phyloP scores from a whole-genome alignment of 2,888 invertebrate genomes.

The Eupeodes latifasciatus region DNA sequence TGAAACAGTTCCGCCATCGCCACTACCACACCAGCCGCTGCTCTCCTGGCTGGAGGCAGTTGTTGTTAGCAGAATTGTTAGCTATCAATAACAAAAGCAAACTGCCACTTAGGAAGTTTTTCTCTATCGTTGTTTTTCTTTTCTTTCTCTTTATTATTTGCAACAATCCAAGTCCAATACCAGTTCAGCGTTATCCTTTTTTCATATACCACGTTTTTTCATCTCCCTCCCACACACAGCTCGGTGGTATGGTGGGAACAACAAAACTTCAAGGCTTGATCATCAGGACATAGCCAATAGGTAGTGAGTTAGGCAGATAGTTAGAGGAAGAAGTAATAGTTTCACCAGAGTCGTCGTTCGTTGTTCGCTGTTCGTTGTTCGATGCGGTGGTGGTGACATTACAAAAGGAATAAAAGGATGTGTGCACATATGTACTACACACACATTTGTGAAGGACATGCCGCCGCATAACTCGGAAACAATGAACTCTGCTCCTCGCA shows the following conservation, averaged over 20 bases:
- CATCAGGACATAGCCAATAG: conserved; percentile 45
- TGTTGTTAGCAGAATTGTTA: conserved; percentile 56
- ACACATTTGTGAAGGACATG: conserved; percentile 66
- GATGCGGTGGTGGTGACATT: conserved; percentile 33
- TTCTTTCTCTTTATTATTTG: conserved; percentile 30
- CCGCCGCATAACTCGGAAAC: conserved; percentile 73
- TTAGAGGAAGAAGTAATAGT: conserved; percentile 60
- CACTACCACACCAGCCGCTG: too few relatives aligned
- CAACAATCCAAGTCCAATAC: neutral
- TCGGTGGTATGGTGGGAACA: neutral
- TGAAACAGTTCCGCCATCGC: conserved; percentile 43
- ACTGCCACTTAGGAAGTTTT: conserved; percentile 67
- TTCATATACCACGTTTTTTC: neutral
- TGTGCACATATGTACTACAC: conserved; percentile 51
- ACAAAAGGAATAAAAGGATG: conserved; percentile 59
- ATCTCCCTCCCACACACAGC: conserved; percentile 2
- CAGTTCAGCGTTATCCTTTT: conserved; percentile 44
- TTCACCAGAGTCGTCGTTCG: conserved; percentile 32
- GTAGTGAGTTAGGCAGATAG: conserved; percentile 58
- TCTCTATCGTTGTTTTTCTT: neutral
- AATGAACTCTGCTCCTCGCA: conserved; percentile 67
- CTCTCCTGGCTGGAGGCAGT: conserved; percentile 16
- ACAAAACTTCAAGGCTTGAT: conserved; percentile 40
- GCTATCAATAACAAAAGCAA: conserved; percentile 72
- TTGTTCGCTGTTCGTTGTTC: conserved; percentile 35